phyloP scores from a whole-genome alignment of 2,113 vertebrate species.

The Lepisosteus osseus region DNA sequence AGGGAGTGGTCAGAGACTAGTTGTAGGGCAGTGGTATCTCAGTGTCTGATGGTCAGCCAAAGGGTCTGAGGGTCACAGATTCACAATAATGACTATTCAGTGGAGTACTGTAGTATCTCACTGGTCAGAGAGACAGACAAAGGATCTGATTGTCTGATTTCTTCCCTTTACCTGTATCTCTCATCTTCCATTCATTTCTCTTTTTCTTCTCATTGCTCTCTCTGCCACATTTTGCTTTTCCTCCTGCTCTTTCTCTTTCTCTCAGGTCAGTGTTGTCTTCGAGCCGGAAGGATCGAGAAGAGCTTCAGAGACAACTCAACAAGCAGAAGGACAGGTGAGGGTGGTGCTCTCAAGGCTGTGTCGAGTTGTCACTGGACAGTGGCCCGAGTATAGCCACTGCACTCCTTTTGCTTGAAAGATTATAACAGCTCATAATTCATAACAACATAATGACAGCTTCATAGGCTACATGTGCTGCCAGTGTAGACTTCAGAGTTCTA shows the following conservation, averaged over 20 bases:
- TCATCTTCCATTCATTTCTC: neutral
- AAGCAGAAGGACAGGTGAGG: conserved; percentile 52
- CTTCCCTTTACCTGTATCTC: neutral
- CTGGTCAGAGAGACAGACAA: no score
- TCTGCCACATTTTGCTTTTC: neutral
- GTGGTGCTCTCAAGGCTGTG: neutral
- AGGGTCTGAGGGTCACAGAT: no score
- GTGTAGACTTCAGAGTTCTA: no score
- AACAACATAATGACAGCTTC: neutral
- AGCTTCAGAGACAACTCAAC: conserved; percentile 62
- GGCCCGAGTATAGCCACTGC: neutral
- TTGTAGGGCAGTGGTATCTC: no score
- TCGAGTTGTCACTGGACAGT: neutral
- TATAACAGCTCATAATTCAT: no score
- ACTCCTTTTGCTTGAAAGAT: no score
- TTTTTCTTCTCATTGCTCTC: neutral
- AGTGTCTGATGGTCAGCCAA: no score
- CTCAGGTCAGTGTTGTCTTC: conserved; percentile 51
- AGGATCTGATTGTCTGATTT: no score
- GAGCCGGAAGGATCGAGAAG: conserved; percentile 45
- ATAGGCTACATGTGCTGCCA: no score
- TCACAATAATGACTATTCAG: no score
- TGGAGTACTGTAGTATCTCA: no score
- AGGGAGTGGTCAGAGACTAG: no score
- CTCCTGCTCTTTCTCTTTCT: neutral